Evolutionary conservation across 2,797 vertebrate species (phyloP), one percentile per base, ranked within the genome.

Genomic region (Paratrypauchen microcephalus): DNA sequence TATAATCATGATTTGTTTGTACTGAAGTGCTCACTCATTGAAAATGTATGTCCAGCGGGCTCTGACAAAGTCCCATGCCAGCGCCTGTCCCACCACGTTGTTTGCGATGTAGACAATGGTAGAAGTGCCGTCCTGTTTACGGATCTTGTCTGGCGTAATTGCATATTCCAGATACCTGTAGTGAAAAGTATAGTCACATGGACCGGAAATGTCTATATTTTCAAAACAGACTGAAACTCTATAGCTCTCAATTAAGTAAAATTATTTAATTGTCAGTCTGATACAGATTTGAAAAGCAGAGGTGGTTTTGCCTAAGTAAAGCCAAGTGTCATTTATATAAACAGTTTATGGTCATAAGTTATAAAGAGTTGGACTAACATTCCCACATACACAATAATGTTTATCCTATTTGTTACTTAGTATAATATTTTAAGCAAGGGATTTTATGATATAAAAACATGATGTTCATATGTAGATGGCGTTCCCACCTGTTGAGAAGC

Each of bases 11-110:
- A 28, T 57, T 57, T 57, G 55, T 18, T 57, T 57, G 55, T 5
- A 12, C 24, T 47, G 16, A 61, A n/a, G 19, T 70, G 87, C 97
- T 97, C 88, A 99, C 97, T 97, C 87, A 0, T 0, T 69, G 72
- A 94, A 98, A 60, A 98, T 92, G 0, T 52, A 92, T 6, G 52
- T 69, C 97, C 97, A 99, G 28, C 84, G 92, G 60, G 76, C 66
- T 15, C 94, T 92, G 66, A 98, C 67, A 66, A 99, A 99, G 82
- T 98, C 94, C 97, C 97, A 99, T 1, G 81, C 94, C 87, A 99
- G 86, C 16, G 87, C 0, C 71, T 99, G 96, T 6, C 97, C 97
- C 0, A 91, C 4, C 28, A 95, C 93, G 0, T 98, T 99, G 69
- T 28, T 81, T 68, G 95, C 92, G 0, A 99, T 95, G 89, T 89